Percentiles rank a stretch among this genome's conserved stretches.
Conservation (phyloP, 2,888 invertebrate genomes). For the Athrips mouffetella region DNA sequence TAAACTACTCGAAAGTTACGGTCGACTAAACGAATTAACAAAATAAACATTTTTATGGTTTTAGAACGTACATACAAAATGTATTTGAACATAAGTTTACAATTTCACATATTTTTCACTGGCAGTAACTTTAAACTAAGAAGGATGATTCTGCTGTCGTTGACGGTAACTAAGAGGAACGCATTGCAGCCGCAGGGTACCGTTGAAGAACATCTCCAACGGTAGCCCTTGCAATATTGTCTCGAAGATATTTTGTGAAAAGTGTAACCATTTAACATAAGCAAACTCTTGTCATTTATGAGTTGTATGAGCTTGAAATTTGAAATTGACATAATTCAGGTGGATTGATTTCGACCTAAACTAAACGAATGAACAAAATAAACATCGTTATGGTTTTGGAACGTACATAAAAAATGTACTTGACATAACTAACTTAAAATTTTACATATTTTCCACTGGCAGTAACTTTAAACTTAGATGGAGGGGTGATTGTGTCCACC, state of each 20-base stretch:
- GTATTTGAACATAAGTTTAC: not conserved
- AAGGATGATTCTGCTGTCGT: not conserved
- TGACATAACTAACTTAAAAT: too few relatives aligned
- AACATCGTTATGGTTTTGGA: too few relatives aligned
- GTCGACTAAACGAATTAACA: too few relatives aligned
- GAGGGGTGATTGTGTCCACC: too few relatives aligned
- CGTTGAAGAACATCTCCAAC: conserved; percentile 27
- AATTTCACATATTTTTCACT: not conserved
- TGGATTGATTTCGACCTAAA: too few relatives aligned
- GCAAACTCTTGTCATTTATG: conserved; percentile 23
- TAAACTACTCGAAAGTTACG: too few relatives aligned
- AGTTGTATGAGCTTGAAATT: conserved; percentile 27
- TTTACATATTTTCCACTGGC: too few relatives aligned
- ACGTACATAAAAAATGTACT: too few relatives aligned
- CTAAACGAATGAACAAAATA: too few relatives aligned
- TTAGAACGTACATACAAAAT: too few relatives aligned
- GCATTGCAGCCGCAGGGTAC: conserved; percentile 11
- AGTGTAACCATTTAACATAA: conserved; percentile 27
- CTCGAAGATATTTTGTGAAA: conserved; percentile 22
- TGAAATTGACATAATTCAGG: conserved; percentile 20
- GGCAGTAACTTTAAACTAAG: not conserved
- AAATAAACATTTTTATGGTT: too few relatives aligned
- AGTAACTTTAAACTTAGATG: too few relatives aligned
- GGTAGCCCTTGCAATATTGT: not conserved
- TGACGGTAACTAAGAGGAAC: not conserved